phyloP scores from a whole-genome alignment of 2,888 invertebrate species.

The Andrena camellia region DNA sequence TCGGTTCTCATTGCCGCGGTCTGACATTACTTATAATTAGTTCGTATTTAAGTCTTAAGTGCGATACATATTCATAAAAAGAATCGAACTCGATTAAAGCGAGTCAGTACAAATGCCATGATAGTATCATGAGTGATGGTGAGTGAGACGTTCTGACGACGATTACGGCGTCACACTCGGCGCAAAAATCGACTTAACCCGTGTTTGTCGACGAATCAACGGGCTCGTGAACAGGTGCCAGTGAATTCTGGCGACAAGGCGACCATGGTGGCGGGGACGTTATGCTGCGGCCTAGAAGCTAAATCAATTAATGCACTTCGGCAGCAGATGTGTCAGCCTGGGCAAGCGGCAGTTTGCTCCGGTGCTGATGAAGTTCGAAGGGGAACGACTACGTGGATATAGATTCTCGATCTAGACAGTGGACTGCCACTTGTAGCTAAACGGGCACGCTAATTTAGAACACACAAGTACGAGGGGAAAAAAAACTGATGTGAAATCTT shows the following conservation, averaged over 20 bases:
- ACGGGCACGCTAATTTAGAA: background rate
- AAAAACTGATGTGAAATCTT: too few species aligned
- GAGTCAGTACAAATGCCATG: background rate
- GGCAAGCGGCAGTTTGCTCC: constrained; percentile 23
- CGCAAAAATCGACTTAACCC: constrained; percentile 17
- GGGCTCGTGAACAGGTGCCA: background rate
- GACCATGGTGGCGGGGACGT: background rate
- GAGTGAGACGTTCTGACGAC: background rate
- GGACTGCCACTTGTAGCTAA: background rate
- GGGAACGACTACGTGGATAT: constrained; percentile 11
- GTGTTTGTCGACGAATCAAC: background rate
- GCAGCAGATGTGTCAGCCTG: constrained; percentile 8
- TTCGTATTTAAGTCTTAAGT: too few species aligned
- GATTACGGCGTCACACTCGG: background rate
- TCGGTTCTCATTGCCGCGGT: too few species aligned
- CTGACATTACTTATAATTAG: too few species aligned
- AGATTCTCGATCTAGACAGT: background rate
- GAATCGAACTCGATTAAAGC: background rate
- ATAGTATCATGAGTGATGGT: background rate
- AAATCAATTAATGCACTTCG: constrained; percentile 42
- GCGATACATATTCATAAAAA: too few species aligned
- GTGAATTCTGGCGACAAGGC: constrained; percentile 17
- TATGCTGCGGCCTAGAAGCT: background rate
- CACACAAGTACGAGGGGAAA: background rate
- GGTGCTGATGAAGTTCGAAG: constrained; percentile 11